A percentile compares a stretch with the other conserved stretches of the same genome.
phyloP scores from a whole-genome alignment of 2,113 vertebrate species.

The Alouatta palliata region DNA sequence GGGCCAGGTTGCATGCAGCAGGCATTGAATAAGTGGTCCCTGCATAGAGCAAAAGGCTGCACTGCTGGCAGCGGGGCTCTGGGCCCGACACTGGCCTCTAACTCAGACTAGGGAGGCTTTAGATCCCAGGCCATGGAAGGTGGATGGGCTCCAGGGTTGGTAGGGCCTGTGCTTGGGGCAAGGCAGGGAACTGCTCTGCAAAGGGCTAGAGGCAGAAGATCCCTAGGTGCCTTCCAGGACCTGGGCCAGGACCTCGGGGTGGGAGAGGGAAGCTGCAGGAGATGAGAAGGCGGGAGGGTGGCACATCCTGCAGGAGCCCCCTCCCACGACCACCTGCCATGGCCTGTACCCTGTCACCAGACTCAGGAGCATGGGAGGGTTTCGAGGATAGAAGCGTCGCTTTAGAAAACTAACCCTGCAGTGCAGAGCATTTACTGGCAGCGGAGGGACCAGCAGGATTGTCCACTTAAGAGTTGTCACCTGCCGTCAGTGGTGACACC shows the following conservation, averaged over 20 bases:
- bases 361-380: background rate
- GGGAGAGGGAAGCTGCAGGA: background rate
- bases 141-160: background rate
- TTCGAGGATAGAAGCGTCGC: background rate
- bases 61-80: background rate
- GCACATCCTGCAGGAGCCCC: background rate
- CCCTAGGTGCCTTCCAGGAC: background rate
- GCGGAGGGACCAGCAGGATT: background rate
- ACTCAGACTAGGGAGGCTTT: background rate
- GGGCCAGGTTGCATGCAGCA: background rate
- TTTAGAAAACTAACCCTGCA: too few relatives aligned
- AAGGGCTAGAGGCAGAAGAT: background rate
- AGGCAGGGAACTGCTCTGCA: background rate
- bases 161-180: background rate
- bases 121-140: background rate
- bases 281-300: too few relatives aligned
- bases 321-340: rapidly evolving
- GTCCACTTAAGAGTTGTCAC: background rate
- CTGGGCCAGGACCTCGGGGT: background rate
- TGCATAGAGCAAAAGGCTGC: background rate
- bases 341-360: background rate
- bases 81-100: background rate
- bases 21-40: background rate
- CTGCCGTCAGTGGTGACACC: background rate
- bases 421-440: background rate